phyloP scores from a whole-genome alignment of 1,140 invertebrate species.

The Atta cephalotes region DNA sequence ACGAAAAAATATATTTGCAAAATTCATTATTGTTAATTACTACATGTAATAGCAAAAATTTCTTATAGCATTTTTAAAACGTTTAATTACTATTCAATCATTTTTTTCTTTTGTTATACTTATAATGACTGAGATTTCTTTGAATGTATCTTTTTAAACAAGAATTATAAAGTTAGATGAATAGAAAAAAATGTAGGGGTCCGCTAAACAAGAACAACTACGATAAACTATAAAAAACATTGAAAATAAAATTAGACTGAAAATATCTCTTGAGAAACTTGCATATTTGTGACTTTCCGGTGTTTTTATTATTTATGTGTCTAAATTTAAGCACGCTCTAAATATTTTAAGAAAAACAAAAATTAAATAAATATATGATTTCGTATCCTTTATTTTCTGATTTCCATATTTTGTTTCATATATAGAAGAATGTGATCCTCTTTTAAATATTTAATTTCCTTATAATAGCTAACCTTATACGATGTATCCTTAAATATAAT shows the following conservation, averaged over 20 bases:
- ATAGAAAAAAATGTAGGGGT: background rate
- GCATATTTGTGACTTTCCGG: slow-evolving; percentile 21
- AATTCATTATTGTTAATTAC: background rate
- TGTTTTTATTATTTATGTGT: slow-evolving; percentile 11
- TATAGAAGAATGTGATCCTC: no score
- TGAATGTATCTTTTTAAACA: background rate
- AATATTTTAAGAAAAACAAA: background rate
- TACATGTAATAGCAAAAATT: background rate
- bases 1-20: slow-evolving; percentile 18
- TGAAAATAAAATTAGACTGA: slow-evolving; percentile 22
- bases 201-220: background rate
- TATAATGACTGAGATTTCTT: background rate
- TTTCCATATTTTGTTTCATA: slow-evolving; percentile 3
- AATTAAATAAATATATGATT: background rate
- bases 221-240: background rate
- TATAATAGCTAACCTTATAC: no score
- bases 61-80: background rate
- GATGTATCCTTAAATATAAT: background rate
- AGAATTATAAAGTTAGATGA: slow-evolving; percentile 9
- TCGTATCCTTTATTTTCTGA: background rate
- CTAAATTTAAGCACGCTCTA: background rate
- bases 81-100: background rate
- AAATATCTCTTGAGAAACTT: slow-evolving; percentile 26
- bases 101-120: slow-evolving; percentile 2
- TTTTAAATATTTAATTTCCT: background rate